A percentile compares a stretch with the other conserved stretches of the same genome.
These are phyloP conservation scores for Diplosoma virens DNA, from an alignment of 23 tunicate species.

Conservation along the genomic window DNA sequence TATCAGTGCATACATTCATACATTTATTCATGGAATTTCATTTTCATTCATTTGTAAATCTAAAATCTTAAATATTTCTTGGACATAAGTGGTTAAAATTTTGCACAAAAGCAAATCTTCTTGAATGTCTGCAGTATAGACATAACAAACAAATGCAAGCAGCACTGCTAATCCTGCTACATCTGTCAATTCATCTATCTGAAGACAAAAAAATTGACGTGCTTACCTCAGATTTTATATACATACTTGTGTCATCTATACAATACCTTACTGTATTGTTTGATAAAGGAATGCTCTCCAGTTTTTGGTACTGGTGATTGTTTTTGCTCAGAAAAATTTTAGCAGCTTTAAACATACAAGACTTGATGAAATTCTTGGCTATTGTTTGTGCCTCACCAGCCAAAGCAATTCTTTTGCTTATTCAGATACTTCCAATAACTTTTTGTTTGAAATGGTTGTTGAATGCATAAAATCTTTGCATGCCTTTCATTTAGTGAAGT, in stretches of 20 bases:
- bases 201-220: not conserved
- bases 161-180: not conserved
- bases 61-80: slow-evolving; percentile 5
- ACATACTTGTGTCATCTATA: not conserved
- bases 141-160: slow-evolving; percentile 5
- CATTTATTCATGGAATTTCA: slow-evolving; percentile 4
- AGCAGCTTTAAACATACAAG: slow-evolving; percentile 18
- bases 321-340: not conserved
- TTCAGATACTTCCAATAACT: slow-evolving; percentile 24
- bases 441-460: slow-evolving; percentile 13
- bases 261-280: not conserved
- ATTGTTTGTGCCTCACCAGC: slow-evolving; percentile 36
- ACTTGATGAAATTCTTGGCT: slow-evolving; percentile 7
- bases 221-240: not conserved
- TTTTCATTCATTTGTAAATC: not conserved
- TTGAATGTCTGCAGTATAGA: not conserved
- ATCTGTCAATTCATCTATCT: not conserved
- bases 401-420: slow-evolving; percentile 21
- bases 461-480: slow-evolving; percentile 32
- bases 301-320: slow-evolving; percentile 7
- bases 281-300: not conserved
- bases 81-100: not conserved
- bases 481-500: slow-evolving; percentile 13
- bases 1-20: not conserved
- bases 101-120: slow-evolving; percentile 12